These are phyloP conservation scores for Urocitellus parryii DNA, from an alignment of 2,113 vertebrate species.

Conservation along the genomic window DNA sequence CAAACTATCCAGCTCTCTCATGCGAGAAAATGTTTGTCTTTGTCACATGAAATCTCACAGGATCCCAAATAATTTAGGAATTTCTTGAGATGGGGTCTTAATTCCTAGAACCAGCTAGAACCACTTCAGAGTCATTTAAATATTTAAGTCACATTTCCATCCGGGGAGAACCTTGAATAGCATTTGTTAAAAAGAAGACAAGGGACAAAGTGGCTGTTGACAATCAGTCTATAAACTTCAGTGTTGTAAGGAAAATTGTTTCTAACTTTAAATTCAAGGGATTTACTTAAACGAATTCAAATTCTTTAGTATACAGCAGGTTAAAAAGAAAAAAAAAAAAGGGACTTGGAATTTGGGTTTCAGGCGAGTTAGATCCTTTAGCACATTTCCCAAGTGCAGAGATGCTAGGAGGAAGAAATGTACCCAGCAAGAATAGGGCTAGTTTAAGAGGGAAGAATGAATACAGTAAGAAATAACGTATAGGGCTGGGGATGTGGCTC, in stretches of 20 bases:
- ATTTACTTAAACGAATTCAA: slow-evolving; percentile 29
- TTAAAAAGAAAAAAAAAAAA: not conserved
- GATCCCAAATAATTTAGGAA: slow-evolving; percentile 2
- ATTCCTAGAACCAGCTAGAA: not conserved
- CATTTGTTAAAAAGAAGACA: not conserved
- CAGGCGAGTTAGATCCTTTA: not conserved
- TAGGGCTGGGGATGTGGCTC: no score
- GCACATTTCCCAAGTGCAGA: not conserved
- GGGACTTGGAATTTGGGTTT: not conserved
- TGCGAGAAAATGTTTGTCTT: not conserved
- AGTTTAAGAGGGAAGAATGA: slow-evolving; percentile 12
- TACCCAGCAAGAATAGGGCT: not conserved
- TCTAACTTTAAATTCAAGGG: slow-evolving; percentile 52
- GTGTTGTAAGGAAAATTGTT: not conserved
- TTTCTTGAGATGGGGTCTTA: not conserved
- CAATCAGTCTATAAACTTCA: not conserved
- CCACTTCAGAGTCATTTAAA: not conserved
- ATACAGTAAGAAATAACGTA: not conserved
- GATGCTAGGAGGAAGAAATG: not conserved
- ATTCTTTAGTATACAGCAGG: not conserved
- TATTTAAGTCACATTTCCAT: not conserved
- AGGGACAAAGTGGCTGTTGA: not conserved
- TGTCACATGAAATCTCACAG: not conserved
- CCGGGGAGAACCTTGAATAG: not conserved
- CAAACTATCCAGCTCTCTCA: not conserved